Base-by-base conservation (phyloP, 2,888 invertebrate species). In the Parnassius smintheus region DNA sequence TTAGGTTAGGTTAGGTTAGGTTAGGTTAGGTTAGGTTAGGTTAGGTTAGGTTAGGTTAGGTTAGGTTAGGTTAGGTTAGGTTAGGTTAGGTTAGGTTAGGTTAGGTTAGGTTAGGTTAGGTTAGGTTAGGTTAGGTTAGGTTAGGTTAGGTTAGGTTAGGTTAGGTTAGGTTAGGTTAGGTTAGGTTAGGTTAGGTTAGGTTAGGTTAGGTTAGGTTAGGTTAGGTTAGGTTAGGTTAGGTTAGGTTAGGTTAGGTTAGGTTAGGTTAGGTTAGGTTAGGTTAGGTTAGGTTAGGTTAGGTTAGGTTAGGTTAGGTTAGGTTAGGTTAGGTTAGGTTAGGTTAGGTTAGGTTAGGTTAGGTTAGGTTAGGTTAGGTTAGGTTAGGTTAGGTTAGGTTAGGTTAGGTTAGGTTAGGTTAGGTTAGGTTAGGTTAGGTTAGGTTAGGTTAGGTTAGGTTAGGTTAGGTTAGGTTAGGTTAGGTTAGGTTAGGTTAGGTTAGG, bases 1-100 rank as follows among this genome's bases (percentile, higher is more conserved):
- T 45, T 45, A 45, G 45, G 45, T 45, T 45, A 45, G 45, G 45
- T 45, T 45, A 45, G 45, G 45, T 45, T 45, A 45, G 45, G 45
- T 45, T 45, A 45, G 45, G 45, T 45, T 45, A 45, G 45, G 45
- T 45, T 45, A 45, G 45, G 45, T 45, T 45, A 45, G 45, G 45
- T 45, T 45, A 45, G 45, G 45, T 45, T 45, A 45, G 45, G 45
- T 45, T 45, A 45, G 45, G 45, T 45, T 45, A 45, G 45, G 45
- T 45, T 45, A 45, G 45, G 45, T 45, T 45, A 45, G 45, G 45
- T 45, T 45, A 45, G 45, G 45, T 45, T 45, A 45, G 45, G 45
- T 45, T 45, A 45, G 45, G 45, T 45, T 45, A 45, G 45, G 45
- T 45, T 45, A 45, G 45, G 45, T 45, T 45, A 45, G 45, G 45